phyloP scores from a whole-genome alignment of 1,140 invertebrate species.

The Aphaenogaster floridana region DNA sequence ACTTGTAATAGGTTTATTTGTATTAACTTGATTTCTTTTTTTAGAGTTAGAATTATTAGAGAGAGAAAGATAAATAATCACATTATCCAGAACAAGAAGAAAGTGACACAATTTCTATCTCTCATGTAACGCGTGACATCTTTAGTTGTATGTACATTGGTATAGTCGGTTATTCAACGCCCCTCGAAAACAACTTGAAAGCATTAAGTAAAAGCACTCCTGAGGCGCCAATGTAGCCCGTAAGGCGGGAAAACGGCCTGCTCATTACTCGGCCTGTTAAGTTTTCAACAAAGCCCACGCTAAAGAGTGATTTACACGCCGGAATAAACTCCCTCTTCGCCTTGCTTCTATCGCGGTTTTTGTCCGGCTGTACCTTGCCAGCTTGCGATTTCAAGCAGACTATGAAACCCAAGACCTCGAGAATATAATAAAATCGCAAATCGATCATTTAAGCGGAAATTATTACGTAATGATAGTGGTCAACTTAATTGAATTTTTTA shows the following conservation, averaged over 20 bases:
- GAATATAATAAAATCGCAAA: not conserved
- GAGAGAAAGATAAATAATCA: not conserved
- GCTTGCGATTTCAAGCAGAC: slow-evolving; percentile 26
- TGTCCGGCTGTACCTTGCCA: slow-evolving; percentile 74
- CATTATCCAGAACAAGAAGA: not conserved
- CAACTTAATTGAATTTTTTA: not conserved
- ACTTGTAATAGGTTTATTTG: not conserved
- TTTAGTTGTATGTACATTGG: slow-evolving; percentile 37
- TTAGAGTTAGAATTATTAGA: not conserved
- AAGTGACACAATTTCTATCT: slow-evolving; percentile 19
- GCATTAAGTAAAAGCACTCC: slow-evolving; percentile 76
- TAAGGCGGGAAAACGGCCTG: slow-evolving; percentile 60
- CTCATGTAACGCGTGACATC: not conserved
- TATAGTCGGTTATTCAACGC: slow-evolving; percentile 60
- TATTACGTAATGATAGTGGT: not conserved
- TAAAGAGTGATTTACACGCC: slow-evolving; percentile 79
- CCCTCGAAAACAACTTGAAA: slow-evolving; percentile 60
- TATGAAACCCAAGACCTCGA: not conserved
- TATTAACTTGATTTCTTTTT: not conserved
- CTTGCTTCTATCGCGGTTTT: slow-evolving; percentile 46
- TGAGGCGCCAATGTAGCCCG: slow-evolving; percentile 51
- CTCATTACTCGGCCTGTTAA: slow-evolving; percentile 79
- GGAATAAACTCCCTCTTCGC: slow-evolving; percentile 63
- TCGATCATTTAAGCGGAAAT: not conserved
- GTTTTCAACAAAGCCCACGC: slow-evolving; percentile 77